These are phyloP conservation scores for Neogobius melanostomus DNA, from an alignment of 2,113 vertebrate genomes.

Conservation along the genomic window DNA sequence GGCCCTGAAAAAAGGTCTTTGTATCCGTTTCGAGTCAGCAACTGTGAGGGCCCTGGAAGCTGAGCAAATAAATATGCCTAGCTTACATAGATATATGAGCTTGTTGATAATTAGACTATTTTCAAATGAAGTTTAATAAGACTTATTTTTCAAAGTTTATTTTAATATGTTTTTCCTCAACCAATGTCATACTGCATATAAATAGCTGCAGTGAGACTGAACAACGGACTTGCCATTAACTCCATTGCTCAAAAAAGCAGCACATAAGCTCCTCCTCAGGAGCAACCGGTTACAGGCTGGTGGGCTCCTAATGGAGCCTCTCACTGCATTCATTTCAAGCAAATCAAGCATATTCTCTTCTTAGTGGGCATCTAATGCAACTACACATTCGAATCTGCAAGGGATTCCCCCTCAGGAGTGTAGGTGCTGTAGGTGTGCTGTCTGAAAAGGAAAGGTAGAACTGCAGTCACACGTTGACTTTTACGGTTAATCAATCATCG, in stretches of 20 bases:
- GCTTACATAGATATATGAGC: too few relatives aligned
- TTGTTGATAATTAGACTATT: too few relatives aligned
- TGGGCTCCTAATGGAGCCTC: constrained; percentile 62
- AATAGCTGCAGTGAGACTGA: constrained; percentile 3
- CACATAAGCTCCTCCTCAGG: constrained; percentile 43
- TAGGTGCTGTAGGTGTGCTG: constrained; percentile 12
- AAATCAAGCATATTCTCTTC: constrained; percentile 66
- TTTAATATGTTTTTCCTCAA: too few relatives aligned
- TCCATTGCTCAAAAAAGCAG: constrained; percentile 49
- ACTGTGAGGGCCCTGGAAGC: not conserved
- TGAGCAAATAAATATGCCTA: not conserved
- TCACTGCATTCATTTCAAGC: constrained; percentile 66
- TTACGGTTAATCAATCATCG: constrained; percentile 83
- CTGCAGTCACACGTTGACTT: constrained; percentile 61
- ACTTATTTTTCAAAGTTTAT: too few relatives aligned
- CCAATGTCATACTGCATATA: constrained; percentile 8
- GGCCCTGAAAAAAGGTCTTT: not conserved
- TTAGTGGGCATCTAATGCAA: constrained; percentile 72
- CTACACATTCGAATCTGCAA: constrained; percentile 76
- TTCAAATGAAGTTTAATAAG: too few relatives aligned
- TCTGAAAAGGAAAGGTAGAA: constrained; percentile 23
- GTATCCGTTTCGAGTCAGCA: constrained; percentile 2
- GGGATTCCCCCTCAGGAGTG: constrained; percentile 58
- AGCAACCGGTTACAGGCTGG: constrained; percentile 38
- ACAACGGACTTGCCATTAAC: constrained; percentile 47